Percentiles rank a stretch among this genome's conserved stretches.
Conservation (phyloP, 2,113 vertebrate genomes). For the Rhombomys opimus region DNA sequence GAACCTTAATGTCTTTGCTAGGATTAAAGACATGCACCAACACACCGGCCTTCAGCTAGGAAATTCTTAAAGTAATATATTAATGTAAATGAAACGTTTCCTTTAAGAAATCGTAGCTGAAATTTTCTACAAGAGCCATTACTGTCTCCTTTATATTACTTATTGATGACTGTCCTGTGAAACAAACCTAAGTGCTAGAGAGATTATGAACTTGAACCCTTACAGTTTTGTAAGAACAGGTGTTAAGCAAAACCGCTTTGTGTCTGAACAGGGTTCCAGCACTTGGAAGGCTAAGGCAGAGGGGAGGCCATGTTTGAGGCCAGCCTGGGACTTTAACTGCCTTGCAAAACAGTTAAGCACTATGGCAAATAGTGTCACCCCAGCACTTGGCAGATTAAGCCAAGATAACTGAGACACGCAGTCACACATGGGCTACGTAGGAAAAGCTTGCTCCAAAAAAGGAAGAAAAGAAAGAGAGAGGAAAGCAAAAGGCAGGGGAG, state of each 20-base stretch:
- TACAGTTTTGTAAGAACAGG: conserved; percentile 39
- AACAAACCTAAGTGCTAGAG: conserved; percentile 1
- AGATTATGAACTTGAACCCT: conserved; percentile 4
- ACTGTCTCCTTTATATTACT: conserved; percentile 29
- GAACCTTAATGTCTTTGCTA: not conserved
- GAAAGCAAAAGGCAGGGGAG: not conserved
- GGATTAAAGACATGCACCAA: not conserved
- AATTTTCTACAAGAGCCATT: conserved; percentile 17
- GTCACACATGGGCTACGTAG: not conserved
- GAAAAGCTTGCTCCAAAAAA: not conserved
- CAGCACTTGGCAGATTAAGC: not conserved
- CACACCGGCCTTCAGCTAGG: not conserved
- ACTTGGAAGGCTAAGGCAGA: not conserved
- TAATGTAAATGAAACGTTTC: conserved; percentile 35
- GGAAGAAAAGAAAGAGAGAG: not conserved
- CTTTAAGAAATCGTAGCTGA: conserved; percentile 15
- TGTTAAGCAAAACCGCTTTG: conserved; percentile 26
- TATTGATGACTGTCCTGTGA: conserved; percentile 23
- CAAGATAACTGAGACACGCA: not conserved
- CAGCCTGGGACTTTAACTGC: not conserved
- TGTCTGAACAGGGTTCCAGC: not conserved
- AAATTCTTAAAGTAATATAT: conserved; percentile 29
- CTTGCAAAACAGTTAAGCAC: not conserved
- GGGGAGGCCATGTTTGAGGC: not conserved
- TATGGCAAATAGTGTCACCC: not conserved